Percentiles rank a stretch among this genome's conserved stretches.
These are phyloP conservation scores for Lasaia peninsularis DNA, from an alignment of 1,140 invertebrate species.

Conservation along the genomic window DNA sequence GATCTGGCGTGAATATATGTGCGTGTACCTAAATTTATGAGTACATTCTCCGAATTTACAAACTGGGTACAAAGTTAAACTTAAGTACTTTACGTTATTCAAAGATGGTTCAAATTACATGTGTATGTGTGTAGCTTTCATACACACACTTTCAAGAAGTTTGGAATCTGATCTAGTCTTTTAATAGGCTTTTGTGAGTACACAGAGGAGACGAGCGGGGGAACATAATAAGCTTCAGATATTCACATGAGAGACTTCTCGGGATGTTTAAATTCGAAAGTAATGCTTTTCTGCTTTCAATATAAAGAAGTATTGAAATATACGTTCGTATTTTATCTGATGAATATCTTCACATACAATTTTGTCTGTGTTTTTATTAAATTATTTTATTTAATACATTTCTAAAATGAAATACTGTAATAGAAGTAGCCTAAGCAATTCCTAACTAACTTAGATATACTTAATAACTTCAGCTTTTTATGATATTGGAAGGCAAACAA, in stretches of 20 bases:
- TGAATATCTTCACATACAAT: no score
- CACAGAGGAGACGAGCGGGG: slow-evolving; percentile 12
- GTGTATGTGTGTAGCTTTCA: slow-evolving; percentile 5
- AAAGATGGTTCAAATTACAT: slow-evolving; percentile 2
- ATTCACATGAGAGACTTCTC: slow-evolving; percentile 10
- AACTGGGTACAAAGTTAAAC: not conserved
- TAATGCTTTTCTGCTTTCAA: not conserved
- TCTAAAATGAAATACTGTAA: no score
- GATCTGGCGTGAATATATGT: no score
- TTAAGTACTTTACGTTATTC: slow-evolving; percentile 13
- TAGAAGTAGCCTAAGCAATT: no score
- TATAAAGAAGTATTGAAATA: not conserved
- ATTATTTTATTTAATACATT: no score
- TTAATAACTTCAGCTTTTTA: no score
- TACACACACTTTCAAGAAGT: slow-evolving; percentile 14
- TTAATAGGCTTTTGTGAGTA: slow-evolving; percentile 25
- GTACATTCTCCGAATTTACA: no score
- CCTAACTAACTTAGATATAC: no score
- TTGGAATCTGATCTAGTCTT: slow-evolving; percentile 23
- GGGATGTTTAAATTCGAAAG: slow-evolving; percentile 7
- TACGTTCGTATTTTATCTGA: not conserved
- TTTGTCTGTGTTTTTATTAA: no score
- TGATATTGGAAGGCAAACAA: no score
- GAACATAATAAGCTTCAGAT: slow-evolving; percentile 13
- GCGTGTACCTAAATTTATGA: no score